Conservation (phyloP, 1,140 invertebrate species). For the Belonocnema kinseyi region DNA sequence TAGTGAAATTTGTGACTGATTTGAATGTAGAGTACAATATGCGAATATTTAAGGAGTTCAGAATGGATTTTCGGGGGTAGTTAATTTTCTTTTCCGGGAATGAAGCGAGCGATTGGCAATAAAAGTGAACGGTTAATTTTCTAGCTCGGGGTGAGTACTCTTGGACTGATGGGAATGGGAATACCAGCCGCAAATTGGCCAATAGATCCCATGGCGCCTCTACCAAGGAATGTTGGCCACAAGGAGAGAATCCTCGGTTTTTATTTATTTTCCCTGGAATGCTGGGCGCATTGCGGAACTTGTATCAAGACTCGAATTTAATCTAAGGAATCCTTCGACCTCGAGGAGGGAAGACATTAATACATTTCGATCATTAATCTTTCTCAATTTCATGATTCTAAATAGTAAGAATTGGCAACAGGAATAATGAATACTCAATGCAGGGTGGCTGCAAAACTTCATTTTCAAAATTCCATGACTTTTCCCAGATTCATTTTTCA, state of each 20-base stretch:
- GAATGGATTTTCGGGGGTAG: background rate
- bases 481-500: too few species aligned
- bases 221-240: slow-evolving; percentile 8
- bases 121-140: slow-evolving; percentile 16
- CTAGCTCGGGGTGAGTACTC: background rate
- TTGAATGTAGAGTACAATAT: too few species aligned
- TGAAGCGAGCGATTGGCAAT: slow-evolving; percentile 15
- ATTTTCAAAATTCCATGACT: too few species aligned
- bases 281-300: background rate
- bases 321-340: background rate
- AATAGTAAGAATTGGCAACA: background rate
- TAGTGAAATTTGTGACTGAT: too few species aligned
- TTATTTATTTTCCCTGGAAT: slow-evolving; percentile 15
- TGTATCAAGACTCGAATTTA: slow-evolving; percentile 11
- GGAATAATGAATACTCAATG: background rate
- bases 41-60: too few species aligned
- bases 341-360: background rate
- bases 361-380: background rate
- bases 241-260: background rate
- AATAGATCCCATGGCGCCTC: slow-evolving; percentile 27
- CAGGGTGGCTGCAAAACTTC: too few species aligned
- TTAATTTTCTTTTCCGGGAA: background rate
- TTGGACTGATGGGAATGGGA: slow-evolving; percentile 21
- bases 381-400: background rate
- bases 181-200: slow-evolving; percentile 29